Evolutionary conservation across 1,140 invertebrate genomes (phyloP), one percentile per base, ranked within the genome.

Genomic region (Pachypeltis micranthus): DNA sequence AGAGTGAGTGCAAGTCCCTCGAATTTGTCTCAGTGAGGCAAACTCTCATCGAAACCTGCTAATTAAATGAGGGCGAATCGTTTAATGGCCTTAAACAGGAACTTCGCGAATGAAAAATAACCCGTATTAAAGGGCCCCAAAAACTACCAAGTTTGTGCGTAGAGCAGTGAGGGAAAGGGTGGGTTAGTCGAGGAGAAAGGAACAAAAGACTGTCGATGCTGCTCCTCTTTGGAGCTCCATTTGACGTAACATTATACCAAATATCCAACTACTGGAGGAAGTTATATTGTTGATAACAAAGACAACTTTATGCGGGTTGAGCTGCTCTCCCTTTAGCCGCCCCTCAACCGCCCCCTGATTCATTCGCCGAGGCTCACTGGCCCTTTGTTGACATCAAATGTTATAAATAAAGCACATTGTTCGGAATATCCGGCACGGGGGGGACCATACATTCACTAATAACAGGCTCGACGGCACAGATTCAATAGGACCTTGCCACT

Each of bases 181-280:
- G n/a, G n/a, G n/a, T n/a, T n/a, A n/a, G n/a, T n/a, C n/a, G n/a
- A n/a, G n/a, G n/a, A n/a, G 60, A 63, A 63, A 63, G 24, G 12
- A 27, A 63, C 54, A 21, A 58, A 63, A 39, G 56, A 26, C 47
- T 63, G 62, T 63, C 31, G 23, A 14, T 23, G 21, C 27, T 27
- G n/a, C n/a, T 31, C 31, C 31, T 16, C 16, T 39, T 39, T 39
- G 31, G 31, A 25, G 51, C 24, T 27, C 28, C 62, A 44, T 63
- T 58, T 59, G 55, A 63, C 56, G 28, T 44, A 59, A 59, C 62
- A 44, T 59, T 63, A 58, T 63, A 27, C 44, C 28, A 62, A 62
- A 62, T 62, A 62, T 62, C 61, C 44, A 44, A 62, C 61, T 62
- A 62, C 54, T 62, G 61, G 51, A 21, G 58, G 21, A 62, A 62